These are phyloP conservation scores for Julus scandinavius DNA, from an alignment of 2,888 invertebrate species.

Conservation along the genomic window DNA sequence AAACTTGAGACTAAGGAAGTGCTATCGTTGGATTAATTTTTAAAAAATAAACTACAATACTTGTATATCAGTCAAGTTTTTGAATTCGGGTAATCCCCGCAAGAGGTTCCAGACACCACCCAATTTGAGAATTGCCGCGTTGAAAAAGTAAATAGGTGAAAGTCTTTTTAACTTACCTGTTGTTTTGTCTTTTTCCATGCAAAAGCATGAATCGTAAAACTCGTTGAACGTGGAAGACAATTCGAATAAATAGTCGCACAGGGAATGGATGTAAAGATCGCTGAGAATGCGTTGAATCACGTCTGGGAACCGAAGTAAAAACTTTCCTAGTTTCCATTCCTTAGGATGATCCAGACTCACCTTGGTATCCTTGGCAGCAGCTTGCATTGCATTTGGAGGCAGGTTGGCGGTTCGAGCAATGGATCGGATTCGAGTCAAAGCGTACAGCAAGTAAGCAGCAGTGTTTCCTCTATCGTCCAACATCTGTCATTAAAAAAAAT, in stretches of 20 bases:
- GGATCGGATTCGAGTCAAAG: slow-evolving; percentile 91
- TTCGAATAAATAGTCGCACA: slow-evolving; percentile 97
- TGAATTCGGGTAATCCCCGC: no score
- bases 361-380: slow-evolving; percentile 72
- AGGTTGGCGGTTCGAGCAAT: slow-evolving; percentile 84
- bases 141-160: no score
- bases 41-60: no score
- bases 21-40: no score
- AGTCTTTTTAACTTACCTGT: slow-evolving; percentile 64
- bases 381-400: slow-evolving; percentile 72
- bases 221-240: slow-evolving; percentile 92
- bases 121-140: no score
- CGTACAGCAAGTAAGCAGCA: slow-evolving; percentile 96
- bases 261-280: slow-evolving; percentile 83
- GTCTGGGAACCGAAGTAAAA: slow-evolving; percentile 86
- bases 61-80: no score
- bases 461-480: slow-evolving; percentile 99
- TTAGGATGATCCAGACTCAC: slow-evolving; percentile 85
- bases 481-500: slow-evolving; percentile 73
- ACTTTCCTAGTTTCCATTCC: slow-evolving; percentile 94
- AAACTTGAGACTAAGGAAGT: no score
- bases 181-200: slow-evolving; percentile 87
- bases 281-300: slow-evolving; percentile 82
- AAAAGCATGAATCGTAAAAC: slow-evolving; percentile 98
- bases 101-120: no score